Percentiles rank a stretch among this genome's conserved stretches.
phyloP scores from a whole-genome alignment of 2,797 vertebrate genomes.

The Orientallactaga sibirica region DNA sequence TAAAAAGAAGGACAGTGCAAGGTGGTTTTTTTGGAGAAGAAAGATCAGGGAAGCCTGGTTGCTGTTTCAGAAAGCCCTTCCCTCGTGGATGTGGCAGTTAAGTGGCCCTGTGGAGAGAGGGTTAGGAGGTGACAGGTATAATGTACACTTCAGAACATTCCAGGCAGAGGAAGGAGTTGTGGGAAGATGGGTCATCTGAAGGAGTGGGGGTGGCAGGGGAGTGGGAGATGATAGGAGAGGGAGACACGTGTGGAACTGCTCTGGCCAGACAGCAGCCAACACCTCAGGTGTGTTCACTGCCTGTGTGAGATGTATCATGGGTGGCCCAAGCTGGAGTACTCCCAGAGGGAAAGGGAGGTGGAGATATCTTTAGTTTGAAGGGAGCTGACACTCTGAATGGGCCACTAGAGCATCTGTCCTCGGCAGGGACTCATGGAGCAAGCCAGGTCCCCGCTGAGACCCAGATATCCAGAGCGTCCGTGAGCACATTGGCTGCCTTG shows the following conservation, averaged over 20 bases:
- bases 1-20: too few relatives aligned
- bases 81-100: neutral
- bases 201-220: neutral
- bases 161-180: neutral
- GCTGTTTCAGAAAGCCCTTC: too few relatives aligned
- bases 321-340: neutral
- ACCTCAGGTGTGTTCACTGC: neutral
- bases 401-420: neutral
- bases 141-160: neutral
- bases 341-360: neutral
- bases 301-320: neutral
- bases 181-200: too few relatives aligned
- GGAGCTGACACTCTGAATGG: neutral
- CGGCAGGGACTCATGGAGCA: neutral
- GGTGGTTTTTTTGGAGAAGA: too few relatives aligned
- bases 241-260: neutral
- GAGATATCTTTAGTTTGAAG: neutral
- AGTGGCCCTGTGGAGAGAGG: neutral
- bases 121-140: neutral
- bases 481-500: neutral
- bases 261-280: neutral
- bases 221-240: neutral
- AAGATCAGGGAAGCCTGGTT: too few relatives aligned
- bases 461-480: neutral
- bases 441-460: constrained; percentile 10